Evolutionary conservation across 1,140 invertebrate genomes (phyloP), one percentile per base, ranked within the genome.

Genomic region (Chironomus striatipennis): DNA sequence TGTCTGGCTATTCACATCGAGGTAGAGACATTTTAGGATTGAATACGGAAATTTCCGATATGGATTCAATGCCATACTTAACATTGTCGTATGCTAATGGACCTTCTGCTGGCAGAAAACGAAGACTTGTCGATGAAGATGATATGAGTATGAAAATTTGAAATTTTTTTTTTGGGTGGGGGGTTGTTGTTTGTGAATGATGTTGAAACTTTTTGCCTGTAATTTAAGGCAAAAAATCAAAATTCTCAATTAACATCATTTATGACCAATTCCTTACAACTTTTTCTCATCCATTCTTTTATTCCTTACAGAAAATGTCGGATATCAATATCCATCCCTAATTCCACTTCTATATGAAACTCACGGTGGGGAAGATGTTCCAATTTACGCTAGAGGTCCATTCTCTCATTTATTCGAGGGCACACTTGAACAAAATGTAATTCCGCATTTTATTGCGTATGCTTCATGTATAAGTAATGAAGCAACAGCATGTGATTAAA

Each of bases 81-180:
- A 90, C 90, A 0, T 85, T 95, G 12, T 86, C 88, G 9, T 93
- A 93, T 78, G 90, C 89, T 5, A 93, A 92, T 79, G 91, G 91
- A 2, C 88, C 88, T 8, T 70, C 17, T 20, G 20, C 17, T 70
- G 17, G 1, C 0, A 70, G 20, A 12, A 17, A 9, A 70, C n/a
- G 65, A n/a, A n/a, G n/a, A 9, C 47, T 12, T 15, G 65, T 18
- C 8, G 20, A 70, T 20, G 17, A 70, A 20, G 20, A 70, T 7
- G 65, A 70, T 20, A 70, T 21, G 20, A 20, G 65, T 70, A 70
- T 18, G 17, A 7, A 57, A 57, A 57, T 57, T 12, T n/a, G n/a
- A 57, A 1, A 57, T 57, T 57, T n/a, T n/a, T n/a, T n/a, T n/a
- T n/a, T n/a, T n/a, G n/a, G n/a, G n/a, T n/a, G n/a, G n/a, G n/a